Percentiles rank a stretch among this genome's conserved stretches.
These are phyloP conservation scores for Atrichornis clamosus DNA, from an alignment of 2,113 vertebrate genomes.

Conservation along the genomic window DNA sequence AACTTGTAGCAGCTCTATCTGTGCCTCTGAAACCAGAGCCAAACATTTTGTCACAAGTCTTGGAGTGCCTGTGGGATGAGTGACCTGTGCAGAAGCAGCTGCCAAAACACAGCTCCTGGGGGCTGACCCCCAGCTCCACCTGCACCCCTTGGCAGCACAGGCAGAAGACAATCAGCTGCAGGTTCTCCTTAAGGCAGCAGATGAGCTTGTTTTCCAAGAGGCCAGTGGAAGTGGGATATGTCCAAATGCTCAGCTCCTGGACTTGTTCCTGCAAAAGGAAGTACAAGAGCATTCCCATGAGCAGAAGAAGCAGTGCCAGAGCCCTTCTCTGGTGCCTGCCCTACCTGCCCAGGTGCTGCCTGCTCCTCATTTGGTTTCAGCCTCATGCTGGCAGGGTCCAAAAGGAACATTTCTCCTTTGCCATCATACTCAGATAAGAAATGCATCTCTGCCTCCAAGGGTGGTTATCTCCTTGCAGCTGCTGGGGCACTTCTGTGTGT, in stretches of 20 bases:
- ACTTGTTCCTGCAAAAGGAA: not conserved
- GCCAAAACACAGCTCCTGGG: conserved; percentile 78
- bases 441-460: conserved; percentile 72
- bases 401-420: conserved; percentile 80
- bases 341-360: conserved; percentile 51
- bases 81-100: conserved; percentile 83
- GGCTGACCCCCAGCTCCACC: conserved; percentile 81
- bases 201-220: conserved; percentile 79
- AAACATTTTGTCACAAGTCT: not conserved
- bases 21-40: not conserved
- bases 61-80: not conserved
- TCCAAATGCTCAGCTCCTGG: conserved; percentile 83
- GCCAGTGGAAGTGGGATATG: conserved; percentile 80
- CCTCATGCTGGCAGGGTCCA: conserved; percentile 79
- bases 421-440: conserved; percentile 81
- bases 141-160: conserved; percentile 83
- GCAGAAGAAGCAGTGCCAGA: not conserved
- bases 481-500: conserved; percentile 75
- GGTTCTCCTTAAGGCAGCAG: conserved; percentile 84
- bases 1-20: not conserved
- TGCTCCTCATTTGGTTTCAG: conserved; percentile 81
- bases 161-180: conserved; percentile 72
- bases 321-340: not conserved
- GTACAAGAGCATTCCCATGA: not conserved
- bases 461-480: conserved; percentile 80